Percentiles rank a stretch among this genome's conserved stretches.
phyloP scores from a whole-genome alignment of 2,797 vertebrate species.

The Acrossocheilus fasciatus region DNA sequence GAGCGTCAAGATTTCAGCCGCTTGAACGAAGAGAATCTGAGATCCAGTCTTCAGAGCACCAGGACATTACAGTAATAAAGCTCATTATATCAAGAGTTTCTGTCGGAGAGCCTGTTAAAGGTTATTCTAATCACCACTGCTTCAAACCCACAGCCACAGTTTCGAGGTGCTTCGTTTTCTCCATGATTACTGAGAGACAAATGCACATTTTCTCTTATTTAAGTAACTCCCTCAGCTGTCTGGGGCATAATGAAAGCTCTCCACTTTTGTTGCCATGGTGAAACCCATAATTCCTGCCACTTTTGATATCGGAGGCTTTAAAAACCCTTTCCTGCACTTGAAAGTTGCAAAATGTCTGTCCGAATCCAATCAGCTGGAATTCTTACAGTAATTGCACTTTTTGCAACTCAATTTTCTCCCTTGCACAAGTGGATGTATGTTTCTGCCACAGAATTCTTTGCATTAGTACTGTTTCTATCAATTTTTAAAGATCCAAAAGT shows the following conservation, averaged over 20 bases:
- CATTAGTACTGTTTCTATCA: not conserved
- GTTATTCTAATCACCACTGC: conserved; percentile 40
- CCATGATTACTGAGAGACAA: conserved; percentile 45
- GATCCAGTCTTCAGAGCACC: not conserved
- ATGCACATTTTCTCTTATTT: conserved; percentile 42
- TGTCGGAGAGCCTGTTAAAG: conserved; percentile 39
- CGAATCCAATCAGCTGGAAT: conserved; percentile 12
- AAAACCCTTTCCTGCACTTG: conserved; percentile 32
- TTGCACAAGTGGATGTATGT: not conserved
- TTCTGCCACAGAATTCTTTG: not conserved
- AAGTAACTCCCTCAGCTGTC: conserved; percentile 47
- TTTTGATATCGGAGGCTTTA: conserved; percentile 44
- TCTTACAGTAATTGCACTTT: not conserved
- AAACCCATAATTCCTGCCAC: conserved; percentile 47
- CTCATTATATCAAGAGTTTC: conserved; percentile 50
- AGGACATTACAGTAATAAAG: conserved; percentile 40
- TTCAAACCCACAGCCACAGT: conserved; percentile 33
- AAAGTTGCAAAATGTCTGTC: conserved; percentile 39
- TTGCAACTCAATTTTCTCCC: not conserved
- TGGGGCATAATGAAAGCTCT: conserved; percentile 57
- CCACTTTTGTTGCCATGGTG: conserved; percentile 59
- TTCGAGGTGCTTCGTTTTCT: conserved; percentile 31
- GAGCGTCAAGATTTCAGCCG: not conserved
- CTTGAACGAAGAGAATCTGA: not conserved
- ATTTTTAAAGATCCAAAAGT: not conserved